Percentiles rank a stretch among this genome's conserved stretches.
Conservation (phyloP, 2,113 vertebrate genomes). For the Aspidoscelis tigris region DNA sequence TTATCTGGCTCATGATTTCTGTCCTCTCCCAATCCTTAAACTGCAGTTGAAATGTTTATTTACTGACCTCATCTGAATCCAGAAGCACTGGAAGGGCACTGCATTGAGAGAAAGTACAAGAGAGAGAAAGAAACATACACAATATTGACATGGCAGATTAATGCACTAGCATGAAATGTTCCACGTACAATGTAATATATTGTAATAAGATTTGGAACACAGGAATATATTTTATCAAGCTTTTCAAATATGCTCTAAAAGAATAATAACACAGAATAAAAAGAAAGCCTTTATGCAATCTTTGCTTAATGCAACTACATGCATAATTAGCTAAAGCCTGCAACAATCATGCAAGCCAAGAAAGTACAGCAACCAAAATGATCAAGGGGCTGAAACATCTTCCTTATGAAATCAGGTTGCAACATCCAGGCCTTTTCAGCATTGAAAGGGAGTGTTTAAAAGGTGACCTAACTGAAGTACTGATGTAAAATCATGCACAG, state of each 20-base stretch:
- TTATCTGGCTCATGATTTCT: conserved; percentile 48
- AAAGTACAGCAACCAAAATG: too few relatives aligned
- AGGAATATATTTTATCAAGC: neutral
- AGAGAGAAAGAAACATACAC: neutral
- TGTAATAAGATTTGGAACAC: neutral
- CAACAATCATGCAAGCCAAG: neutral
- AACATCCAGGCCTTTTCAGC: too few relatives aligned
- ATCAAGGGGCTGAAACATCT: too few relatives aligned
- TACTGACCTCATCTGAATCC: conserved; percentile 87
- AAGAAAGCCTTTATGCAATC: neutral
- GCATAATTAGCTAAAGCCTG: neutral
- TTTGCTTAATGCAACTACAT: neutral
- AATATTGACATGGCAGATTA: neutral
- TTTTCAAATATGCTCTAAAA: conserved; percentile 2
- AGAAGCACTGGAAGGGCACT: conserved; percentile 84
- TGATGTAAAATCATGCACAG: too few relatives aligned
- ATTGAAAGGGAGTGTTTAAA: too few relatives aligned
- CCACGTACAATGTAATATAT: neutral
- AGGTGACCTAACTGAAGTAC: too few relatives aligned
- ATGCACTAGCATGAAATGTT: neutral
- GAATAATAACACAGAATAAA: neutral
- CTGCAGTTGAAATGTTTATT: conserved; percentile 46
- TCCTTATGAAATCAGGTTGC: too few relatives aligned
- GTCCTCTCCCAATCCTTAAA: conserved; percentile 53
- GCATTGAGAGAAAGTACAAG: conserved; percentile 32